Base-by-base conservation (phyloP, 2,797 vertebrate genomes). In the Pseudochromis fuscus region DNA sequence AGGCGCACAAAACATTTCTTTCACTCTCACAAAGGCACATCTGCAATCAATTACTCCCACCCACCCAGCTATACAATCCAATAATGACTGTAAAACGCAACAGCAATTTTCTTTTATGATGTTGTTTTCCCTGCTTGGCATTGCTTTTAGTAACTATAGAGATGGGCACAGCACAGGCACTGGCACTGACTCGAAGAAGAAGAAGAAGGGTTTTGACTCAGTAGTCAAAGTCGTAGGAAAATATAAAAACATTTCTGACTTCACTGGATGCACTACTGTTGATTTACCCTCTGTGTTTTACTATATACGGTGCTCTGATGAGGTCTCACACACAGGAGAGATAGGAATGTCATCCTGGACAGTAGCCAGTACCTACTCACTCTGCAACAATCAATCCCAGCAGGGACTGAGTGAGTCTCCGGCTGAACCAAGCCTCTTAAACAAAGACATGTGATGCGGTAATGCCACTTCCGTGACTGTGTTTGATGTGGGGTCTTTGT, bases 1-100 rank as follows among this genome's bases (percentile, higher is more conserved):
- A 6, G 44, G 70, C 59, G 5, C 79, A 87, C 82, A 85, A 75
- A 86, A 86, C 72, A 25, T 61, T 74, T 88, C 85, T 88, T 86
- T 87, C 70, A 87, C 65, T 50, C 72, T 79, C 66, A 72, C 72
- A 69, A 71, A 74, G 76, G 53, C 81, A 89, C 91, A 92, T 90
- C 86, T 91, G 92, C 68, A 57, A 52, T 84, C 72, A 89, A 86
- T 92, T 92, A 91, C 71, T 81, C 74, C 83, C 81, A 83, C 89
- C 86, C 88, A 79, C 71, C 76, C 69, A 56, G 81, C 87, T 83
- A 87, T 88, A 88, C 68, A 63, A 82, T 87, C 82, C 89, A 89
- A 80, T 86, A 82, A 89, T 84, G 88, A 88, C 89, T 86, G 78
- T 81, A 62, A 83, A 88, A 81, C 48, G 53, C 66, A 79, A 58